Conservation (phyloP, 2,888 invertebrate genomes). For the Zele albiditarsus region DNA sequence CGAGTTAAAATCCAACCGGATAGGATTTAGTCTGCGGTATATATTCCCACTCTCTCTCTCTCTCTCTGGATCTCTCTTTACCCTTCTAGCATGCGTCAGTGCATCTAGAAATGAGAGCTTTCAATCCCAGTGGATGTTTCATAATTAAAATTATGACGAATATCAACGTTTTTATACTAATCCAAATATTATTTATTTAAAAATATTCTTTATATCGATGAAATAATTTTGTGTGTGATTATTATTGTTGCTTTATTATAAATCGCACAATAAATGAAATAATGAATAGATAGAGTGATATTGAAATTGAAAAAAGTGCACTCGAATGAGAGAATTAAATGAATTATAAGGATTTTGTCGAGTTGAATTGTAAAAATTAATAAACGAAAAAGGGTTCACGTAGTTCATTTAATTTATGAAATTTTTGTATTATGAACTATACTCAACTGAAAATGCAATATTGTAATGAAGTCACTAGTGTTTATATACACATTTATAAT, state of each 20-base stretch:
- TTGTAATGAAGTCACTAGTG: too few species aligned
- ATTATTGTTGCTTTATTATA: neutral
- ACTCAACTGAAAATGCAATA: too few species aligned
- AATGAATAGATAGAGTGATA: too few species aligned
- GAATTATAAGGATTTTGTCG: too few species aligned
- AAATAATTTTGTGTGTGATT: neutral
- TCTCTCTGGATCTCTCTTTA: constrained; percentile 40
- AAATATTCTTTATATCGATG: neutral
- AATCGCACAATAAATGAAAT: too few species aligned
- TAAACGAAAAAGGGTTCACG: too few species aligned
- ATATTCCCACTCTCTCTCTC: constrained; percentile 37
- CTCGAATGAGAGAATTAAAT: too few species aligned
- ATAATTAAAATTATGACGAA: constrained; percentile 26
- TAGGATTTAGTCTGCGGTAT: constrained; percentile 64
- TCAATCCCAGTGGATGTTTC: constrained; percentile 5
- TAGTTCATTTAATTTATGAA: too few species aligned
- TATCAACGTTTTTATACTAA: constrained; percentile 11
- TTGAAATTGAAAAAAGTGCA: too few species aligned
- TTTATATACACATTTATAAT: too few species aligned
- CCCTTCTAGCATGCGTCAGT: constrained; percentile 38
- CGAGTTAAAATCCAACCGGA: constrained; percentile 67
- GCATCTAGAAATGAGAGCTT: constrained; percentile 19
- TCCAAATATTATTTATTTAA: neutral
- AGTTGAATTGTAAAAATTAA: too few species aligned
- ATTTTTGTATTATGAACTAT: too few species aligned